Evolutionary conservation across 2,113 vertebrate species (phyloP), one percentile per base, ranked within the genome.

Genomic region (Paralichthys olivaceus): DNA sequence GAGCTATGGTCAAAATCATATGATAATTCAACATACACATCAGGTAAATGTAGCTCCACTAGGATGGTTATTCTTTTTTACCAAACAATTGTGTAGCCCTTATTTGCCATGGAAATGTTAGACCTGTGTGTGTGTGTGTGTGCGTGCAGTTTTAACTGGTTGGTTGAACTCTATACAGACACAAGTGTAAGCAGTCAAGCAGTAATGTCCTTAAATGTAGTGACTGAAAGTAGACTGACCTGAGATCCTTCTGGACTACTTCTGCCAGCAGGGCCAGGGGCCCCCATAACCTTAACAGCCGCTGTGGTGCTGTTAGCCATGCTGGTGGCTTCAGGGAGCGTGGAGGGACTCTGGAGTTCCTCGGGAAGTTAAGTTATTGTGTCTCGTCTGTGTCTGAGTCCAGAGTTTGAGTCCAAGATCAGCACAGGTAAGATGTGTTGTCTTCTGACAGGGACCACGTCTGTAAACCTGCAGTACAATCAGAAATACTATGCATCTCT

Each of bases 191-290:
- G 45, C 45, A 53, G 43, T 12, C 2, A 47, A 47, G 14, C 14
- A 43, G 17, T 19, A 15, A 49, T 19, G 17, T 49, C 8, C 13
- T 49, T 49, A 9, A 49, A 2, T 49, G 9, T 49, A 9, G 5
- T 19, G 5, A 5, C 9, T 53, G 2, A 1, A 7, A 53, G 6
- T 53, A 0, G 23, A 70, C 83, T 79, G 5, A 99, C 97, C 96
- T 99, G 98, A 77, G 95, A 96, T 79, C 96, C 97, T 67, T 99
- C 98, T 22, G 98, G 97, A 86, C 97, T 99, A 68, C 95, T 94
- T 65, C 97, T 93, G 26, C 95, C 94, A 19, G 94, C 90, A 55
- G 94, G 89, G 11, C 93, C 94, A 0, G 93, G 84, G 11, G 87
- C 77, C 19, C 84, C 87, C 68, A 94, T 55, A 40, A 86, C 95